These are phyloP conservation scores for Enteromius treurensis DNA, from an alignment of 2,797 vertebrate species.

Conservation along the genomic window DNA sequence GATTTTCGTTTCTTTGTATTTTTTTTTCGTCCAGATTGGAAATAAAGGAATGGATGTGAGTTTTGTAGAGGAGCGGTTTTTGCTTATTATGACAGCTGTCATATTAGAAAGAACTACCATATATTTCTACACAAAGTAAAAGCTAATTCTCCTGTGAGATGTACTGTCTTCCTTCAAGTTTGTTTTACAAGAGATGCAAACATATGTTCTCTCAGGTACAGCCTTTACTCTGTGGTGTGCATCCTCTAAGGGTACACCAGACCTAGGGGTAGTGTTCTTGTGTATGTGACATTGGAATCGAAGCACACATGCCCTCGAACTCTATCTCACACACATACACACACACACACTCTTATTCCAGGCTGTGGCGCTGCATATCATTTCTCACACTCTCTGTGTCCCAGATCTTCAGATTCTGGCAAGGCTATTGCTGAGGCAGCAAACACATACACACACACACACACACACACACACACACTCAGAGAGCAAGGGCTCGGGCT, in stretches of 20 bases:
- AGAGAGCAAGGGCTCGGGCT: constrained; percentile 47
- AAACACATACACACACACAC: constrained; percentile 28
- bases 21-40: constrained; percentile 8
- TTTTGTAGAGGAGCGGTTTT: background rate
- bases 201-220: constrained; percentile 43
- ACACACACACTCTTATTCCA: background rate
- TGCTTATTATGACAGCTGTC: constrained; percentile 23
- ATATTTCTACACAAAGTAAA: constrained; percentile 15
- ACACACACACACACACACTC: background rate
- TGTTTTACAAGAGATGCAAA: constrained; percentile 44
- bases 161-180: constrained; percentile 17
- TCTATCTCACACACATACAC: background rate
- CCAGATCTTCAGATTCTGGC: constrained; percentile 50
- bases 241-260: constrained; percentile 44
- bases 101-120: background rate
- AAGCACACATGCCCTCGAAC: background rate
- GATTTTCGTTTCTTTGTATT: constrained; percentile 29
- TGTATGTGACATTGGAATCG: constrained; percentile 28
- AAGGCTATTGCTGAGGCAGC: constrained; percentile 47
- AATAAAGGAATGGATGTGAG: constrained; percentile 7
- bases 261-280: constrained; percentile 32
- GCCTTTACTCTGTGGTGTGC: constrained; percentile 35
- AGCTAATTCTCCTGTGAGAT: constrained; percentile 43
- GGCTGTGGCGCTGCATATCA: constrained; percentile 29
- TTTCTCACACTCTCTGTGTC: constrained; percentile 43